Conservation (phyloP, 1,140 invertebrate genomes). For the Eciton burchellii region DNA sequence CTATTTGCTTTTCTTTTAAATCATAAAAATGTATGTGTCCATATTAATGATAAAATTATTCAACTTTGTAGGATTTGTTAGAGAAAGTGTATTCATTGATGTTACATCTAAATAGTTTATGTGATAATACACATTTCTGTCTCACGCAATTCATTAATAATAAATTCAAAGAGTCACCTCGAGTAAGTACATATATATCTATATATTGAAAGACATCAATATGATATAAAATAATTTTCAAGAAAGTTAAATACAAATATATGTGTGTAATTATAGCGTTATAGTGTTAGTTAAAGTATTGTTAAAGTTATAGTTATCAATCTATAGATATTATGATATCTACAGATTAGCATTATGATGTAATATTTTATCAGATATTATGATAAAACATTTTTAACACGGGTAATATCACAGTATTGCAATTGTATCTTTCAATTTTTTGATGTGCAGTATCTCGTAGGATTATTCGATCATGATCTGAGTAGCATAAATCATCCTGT, state of each 20-base stretch:
- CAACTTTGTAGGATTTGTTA: conserved; percentile 79
- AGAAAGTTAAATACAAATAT: background rate
- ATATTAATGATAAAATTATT: conserved; percentile 13
- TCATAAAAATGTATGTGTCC: conserved; percentile 13
- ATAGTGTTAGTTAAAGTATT: background rate
- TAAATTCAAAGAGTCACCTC: conserved; percentile 86
- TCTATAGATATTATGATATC: background rate
- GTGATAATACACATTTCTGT: conserved; percentile 87
- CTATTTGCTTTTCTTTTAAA: background rate
- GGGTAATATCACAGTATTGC: background rate
- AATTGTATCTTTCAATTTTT: conserved; percentile 44
- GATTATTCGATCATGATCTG: conserved; percentile 87
- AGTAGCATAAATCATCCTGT: conserved; percentile 84
- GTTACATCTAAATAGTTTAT: conserved; percentile 83
- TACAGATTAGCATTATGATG: no score
- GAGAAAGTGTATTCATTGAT: conserved; percentile 87
- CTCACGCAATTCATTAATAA: conserved; percentile 88
- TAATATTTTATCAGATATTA: no score
- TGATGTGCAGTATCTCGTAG: conserved; percentile 77
- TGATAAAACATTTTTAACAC: background rate
- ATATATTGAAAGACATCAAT: background rate
- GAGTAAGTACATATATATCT: conserved; percentile 74
- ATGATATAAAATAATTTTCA: background rate
- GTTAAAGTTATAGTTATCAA: background rate
- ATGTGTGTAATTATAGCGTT: background rate